Evolutionary conservation across 2,888 invertebrate genomes (phyloP).

Genomic region (Parapristionchus giblindavisi): DNA sequence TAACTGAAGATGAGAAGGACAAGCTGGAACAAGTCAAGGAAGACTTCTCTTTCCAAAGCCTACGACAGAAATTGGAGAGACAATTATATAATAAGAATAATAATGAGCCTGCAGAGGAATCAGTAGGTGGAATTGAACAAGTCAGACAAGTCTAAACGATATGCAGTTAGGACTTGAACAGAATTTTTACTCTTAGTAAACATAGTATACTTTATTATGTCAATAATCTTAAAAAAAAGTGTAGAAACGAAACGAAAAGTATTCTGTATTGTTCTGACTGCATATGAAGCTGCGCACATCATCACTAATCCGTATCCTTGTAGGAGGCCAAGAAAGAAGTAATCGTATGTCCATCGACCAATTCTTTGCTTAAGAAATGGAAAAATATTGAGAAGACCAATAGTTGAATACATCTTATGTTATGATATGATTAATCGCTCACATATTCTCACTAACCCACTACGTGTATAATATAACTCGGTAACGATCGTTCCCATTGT

Average conservation of each 20-base stretch:
- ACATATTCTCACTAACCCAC: constrained; percentile 4
- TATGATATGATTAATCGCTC: too few species aligned
- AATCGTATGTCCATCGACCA: constrained; percentile 33
- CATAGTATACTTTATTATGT: neutral
- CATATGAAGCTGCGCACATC: too few species aligned
- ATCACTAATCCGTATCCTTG: too few species aligned
- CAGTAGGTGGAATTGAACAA: constrained; percentile 3
- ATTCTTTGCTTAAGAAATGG: constrained; percentile 37
- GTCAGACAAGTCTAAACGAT: too few species aligned
- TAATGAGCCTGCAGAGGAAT: constrained; percentile 10
- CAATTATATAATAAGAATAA: constrained; percentile 27
- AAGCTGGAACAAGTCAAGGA: constrained; percentile 8
- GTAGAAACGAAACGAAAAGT: too few species aligned
- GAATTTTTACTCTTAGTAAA: too few species aligned
- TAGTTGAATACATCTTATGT: constrained; percentile 13
- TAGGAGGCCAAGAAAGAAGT: constrained; percentile 25
- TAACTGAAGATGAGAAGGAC: constrained; percentile 32
- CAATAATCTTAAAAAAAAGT: too few species aligned
- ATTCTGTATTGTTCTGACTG: too few species aligned
- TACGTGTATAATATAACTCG: constrained; percentile 35
- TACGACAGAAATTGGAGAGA: constrained; percentile 27
- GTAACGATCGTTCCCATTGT: too few species aligned
- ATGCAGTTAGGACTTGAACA: too few species aligned
- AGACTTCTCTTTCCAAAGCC: constrained; percentile 31
- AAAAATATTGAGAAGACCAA: constrained; percentile 35